Evolutionary conservation across 2,113 vertebrate species (phyloP), one percentile per base, ranked within the genome.

Genomic region (Peromyscus maniculatus): DNA sequence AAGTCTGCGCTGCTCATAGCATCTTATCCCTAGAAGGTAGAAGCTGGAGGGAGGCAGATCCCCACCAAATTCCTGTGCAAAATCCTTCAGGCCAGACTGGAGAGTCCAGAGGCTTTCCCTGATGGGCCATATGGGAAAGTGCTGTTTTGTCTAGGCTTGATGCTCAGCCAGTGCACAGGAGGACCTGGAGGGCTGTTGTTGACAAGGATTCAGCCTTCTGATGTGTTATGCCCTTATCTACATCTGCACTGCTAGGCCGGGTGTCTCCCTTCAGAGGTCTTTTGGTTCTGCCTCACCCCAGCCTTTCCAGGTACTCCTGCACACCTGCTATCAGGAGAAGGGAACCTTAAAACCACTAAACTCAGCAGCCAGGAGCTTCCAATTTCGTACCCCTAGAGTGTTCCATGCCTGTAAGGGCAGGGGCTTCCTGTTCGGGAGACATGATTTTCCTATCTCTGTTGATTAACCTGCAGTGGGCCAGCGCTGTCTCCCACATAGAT

Each of bases 51-150:
- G 75, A 69, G 24, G 64, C 3, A 55, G 62, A 36, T 72, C 8
- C 62, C 22, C 55, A 16, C 49, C 17, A 55, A 82, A 57, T 49
- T 11, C 52, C 8, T 33, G 22, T 17, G 39, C 67, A n/a, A 91
- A 87, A 95, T 75, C 57, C 59, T 90, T 92, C 33, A 67, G 75
- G n/a, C 43, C 49, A 87, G 59, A 92, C 43, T 10, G 62, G 62
- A 9, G 52, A 72, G 72, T 62, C 59, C n/a, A 84, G 83, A 75
- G 39, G 59, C 28, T 66, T 90, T 80, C 17, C 22, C 78, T 95
- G 83, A 62, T 5, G 86, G 88, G 31, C 24, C n/a, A 79, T 62
- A 33, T 19, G 31, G 31, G 12, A 33, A 87, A 11, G 39, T 8
- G 3, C 21, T 55, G 10, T 28, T 7, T 67, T 16, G 8, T 39